phyloP scores from a whole-genome alignment of 2,113 vertebrate genomes.

The Scomber japonicus region DNA sequence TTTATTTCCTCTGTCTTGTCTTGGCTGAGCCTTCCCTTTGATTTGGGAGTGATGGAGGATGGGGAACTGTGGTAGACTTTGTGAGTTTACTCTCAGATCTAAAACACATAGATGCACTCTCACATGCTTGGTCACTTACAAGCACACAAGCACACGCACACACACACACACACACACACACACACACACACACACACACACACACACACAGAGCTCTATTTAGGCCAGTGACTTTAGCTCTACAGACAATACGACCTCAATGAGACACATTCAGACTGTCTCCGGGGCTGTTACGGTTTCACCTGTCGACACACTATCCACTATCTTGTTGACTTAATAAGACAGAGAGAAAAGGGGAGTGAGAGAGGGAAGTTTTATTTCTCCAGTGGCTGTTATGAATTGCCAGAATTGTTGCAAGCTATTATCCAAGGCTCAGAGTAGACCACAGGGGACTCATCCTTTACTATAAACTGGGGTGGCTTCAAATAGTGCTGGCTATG shows the following conservation, averaged over 20 bases:
- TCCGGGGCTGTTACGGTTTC: constrained; percentile 78
- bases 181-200: constrained; percentile 20
- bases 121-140: constrained; percentile 28
- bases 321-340: constrained; percentile 81
- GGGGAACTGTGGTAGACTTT: constrained; percentile 23
- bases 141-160: not conserved
- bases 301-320: constrained; percentile 82
- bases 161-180: not conserved
- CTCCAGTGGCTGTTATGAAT: constrained; percentile 58
- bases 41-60: constrained; percentile 59
- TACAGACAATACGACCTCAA: constrained; percentile 64
- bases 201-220: constrained; percentile 52
- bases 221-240: constrained; percentile 48
- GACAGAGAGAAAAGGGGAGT: constrained; percentile 35
- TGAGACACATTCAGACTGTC: constrained; percentile 54
- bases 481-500: constrained; percentile 59
- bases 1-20: constrained; percentile 62
- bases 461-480: constrained; percentile 36
- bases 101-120: constrained; percentile 35
- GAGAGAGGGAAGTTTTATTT: constrained; percentile 53
- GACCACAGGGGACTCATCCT: constrained; percentile 65
- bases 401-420: constrained; percentile 61
- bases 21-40: constrained; percentile 55
- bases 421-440: constrained; percentile 54
- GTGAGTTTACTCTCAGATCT: constrained; percentile 16